Percentiles rank a stretch among this genome's conserved stretches.
Conservation (phyloP, 2,113 vertebrate species). For the Psittacula cyanocephala region DNA sequence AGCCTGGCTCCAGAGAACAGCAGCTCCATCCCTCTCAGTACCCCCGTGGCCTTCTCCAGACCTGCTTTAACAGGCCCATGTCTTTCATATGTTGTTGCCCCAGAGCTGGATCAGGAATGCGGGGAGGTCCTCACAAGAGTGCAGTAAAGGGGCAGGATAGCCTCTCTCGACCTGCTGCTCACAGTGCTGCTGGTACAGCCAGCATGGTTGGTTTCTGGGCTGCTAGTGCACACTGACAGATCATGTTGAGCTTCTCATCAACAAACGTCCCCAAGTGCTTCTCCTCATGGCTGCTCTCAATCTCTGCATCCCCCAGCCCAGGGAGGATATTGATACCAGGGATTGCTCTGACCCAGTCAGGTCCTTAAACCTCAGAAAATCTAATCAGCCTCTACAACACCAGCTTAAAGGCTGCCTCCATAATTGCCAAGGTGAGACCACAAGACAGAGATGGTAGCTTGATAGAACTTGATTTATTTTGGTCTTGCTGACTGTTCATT, state of each 20-base stretch:
- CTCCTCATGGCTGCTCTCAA: neutral
- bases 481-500: neutral
- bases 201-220: neutral
- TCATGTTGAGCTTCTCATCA: neutral
- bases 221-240: neutral
- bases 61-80: accelerated
- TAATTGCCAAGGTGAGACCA: neutral
- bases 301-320: neutral
- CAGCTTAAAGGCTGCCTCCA: neutral
- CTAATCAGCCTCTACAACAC: neutral
- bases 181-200: neutral
- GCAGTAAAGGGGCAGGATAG: neutral
- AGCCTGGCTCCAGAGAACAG: neutral
- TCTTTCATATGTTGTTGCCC: neutral
- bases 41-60: neutral
- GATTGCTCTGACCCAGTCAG: neutral
- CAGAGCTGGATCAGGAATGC: neutral
- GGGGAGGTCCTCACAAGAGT: neutral
- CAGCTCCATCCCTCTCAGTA: neutral
- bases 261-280: neutral
- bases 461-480: neutral
- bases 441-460: neutral
- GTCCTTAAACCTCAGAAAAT: neutral
- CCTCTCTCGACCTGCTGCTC: too few relatives aligned
- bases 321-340: neutral